phyloP scores from a whole-genome alignment of 1,140 invertebrate genomes.

The Steinernema khuongi region DNA sequence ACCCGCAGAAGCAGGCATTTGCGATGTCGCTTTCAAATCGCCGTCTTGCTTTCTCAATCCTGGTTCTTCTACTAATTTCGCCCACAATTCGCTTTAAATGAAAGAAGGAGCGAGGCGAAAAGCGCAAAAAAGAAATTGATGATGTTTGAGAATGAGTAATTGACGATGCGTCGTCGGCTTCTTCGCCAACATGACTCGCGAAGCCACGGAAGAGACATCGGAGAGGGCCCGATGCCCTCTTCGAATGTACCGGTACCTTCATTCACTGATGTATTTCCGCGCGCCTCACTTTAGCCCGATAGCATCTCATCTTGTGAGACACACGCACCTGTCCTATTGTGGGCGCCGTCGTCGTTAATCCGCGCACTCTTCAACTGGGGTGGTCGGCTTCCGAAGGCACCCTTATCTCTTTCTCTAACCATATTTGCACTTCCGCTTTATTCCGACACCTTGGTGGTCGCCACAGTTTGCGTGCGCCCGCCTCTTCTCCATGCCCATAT shows the following conservation, averaged over 20 bases:
- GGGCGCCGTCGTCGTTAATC: neutral
- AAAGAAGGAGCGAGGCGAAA: neutral
- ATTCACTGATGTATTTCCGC: no score
- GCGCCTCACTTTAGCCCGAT: neutral
- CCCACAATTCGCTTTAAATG: neutral
- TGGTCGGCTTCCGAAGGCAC: neutral
- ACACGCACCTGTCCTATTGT: conserved; percentile 1
- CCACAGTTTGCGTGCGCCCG: no score
- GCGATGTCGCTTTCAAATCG: neutral
- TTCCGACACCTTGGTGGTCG: neutral
- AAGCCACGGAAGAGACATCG: no score
- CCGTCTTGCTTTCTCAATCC: neutral
- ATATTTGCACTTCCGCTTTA: conserved; percentile 4
- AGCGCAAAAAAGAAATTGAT: conserved; percentile 12
- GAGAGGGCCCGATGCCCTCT: no score
- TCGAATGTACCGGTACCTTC: no score
- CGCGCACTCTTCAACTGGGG: neutral
- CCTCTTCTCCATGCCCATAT: neutral
- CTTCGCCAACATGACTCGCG: neutral
- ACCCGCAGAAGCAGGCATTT: neutral
- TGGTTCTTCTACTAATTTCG: conserved; percentile 2
- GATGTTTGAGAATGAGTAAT: conserved; percentile 17
- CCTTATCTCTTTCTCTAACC: neutral
- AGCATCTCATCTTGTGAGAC: neutral
- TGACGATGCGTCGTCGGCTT: conserved; percentile 2